These are phyloP conservation scores for Erpornis zantholeuca DNA, from an alignment of 2,113 vertebrate genomes.

Conservation along the genomic window DNA sequence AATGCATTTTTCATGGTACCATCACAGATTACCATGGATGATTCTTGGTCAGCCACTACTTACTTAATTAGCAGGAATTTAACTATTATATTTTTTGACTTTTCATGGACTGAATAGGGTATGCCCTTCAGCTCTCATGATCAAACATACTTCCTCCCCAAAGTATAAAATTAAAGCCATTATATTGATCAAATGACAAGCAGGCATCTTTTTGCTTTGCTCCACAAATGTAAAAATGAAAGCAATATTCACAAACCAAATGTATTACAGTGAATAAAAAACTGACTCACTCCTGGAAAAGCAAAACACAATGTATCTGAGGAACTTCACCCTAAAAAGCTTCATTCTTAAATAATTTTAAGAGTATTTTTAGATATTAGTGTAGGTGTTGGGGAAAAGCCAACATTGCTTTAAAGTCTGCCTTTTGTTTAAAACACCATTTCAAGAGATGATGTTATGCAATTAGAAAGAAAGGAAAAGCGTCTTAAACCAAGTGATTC, in stretches of 20 bases:
- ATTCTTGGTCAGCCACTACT: background rate
- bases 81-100: background rate
- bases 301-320: conserved; percentile 4
- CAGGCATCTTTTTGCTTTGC: background rate
- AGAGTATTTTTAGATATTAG: conserved; percentile 38
- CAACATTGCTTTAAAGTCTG: conserved; percentile 11
- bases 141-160: background rate
- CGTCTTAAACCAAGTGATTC: background rate
- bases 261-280: background rate
- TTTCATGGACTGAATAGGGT: background rate
- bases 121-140: background rate
- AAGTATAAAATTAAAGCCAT: background rate
- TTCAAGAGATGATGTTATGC: background rate
- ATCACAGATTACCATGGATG: background rate
- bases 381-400: conserved; percentile 18
- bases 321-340: background rate
- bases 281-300: conserved; percentile 13
- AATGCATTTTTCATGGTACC: conserved; percentile 23
- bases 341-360: conserved; percentile 17
- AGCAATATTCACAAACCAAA: background rate
- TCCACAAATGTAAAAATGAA: background rate
- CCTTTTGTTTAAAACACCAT: conserved; percentile 31
- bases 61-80: background rate
- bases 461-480: background rate
- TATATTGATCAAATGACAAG: background rate